Evolutionary conservation across 2,113 vertebrate species (phyloP).

Genomic region (Limanda limanda): DNA sequence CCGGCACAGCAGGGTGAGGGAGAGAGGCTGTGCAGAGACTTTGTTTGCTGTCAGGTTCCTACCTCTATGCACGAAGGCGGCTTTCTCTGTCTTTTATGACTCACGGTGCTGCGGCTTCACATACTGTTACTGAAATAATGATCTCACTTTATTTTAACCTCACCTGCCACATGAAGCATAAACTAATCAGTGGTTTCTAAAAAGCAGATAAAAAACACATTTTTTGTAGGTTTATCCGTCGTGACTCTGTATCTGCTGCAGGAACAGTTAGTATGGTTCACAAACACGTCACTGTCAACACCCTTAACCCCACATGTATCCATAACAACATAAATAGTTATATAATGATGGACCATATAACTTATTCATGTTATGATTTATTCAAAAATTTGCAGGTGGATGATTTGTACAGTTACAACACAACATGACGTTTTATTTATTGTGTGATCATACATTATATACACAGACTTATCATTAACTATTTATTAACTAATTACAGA

Average conservation of each 20-base stretch:
- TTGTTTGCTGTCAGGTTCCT: constrained; percentile 18
- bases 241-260: not conserved
- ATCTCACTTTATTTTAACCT: not conserved
- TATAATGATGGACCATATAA: not conserved
- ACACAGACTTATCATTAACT: not conserved
- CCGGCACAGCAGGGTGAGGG: constrained; percentile 17
- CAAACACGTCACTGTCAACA: no score
- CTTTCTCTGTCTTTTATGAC: not conserved
- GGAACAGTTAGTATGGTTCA: not conserved
- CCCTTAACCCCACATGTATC: not conserved
- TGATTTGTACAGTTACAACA: no score
- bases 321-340: not conserved
- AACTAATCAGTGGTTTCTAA: not conserved
- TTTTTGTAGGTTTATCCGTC: no score
- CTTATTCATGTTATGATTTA: no score
- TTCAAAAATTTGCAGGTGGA: no score
- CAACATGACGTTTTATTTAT: no score
- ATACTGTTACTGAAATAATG: not conserved
- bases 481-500: no score
- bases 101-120: not conserved
- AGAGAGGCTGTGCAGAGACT: constrained; percentile 11
- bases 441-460: not conserved
- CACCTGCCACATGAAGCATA: not conserved
- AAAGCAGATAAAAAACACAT: no score
- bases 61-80: not conserved